Evolutionary conservation across 2,888 invertebrate species (phyloP).

Genomic region (Biston betularia): DNA sequence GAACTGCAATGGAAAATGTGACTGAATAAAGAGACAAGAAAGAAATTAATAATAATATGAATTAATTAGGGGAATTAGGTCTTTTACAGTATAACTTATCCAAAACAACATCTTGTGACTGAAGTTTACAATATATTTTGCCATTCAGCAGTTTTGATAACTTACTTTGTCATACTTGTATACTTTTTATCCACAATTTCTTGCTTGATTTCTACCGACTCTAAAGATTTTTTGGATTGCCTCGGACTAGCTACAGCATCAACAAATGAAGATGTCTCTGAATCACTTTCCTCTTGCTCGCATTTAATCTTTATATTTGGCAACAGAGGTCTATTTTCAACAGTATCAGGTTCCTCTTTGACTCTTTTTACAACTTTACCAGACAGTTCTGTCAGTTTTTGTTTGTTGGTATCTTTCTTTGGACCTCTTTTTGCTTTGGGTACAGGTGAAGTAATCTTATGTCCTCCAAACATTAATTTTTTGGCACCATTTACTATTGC

Average conservation of each 20-base stretch:
- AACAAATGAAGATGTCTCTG: constrained; percentile 81
- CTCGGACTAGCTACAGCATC: constrained; percentile 78
- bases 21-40: neutral
- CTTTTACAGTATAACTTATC: too few relatives aligned
- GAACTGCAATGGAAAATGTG: constrained; percentile 43
- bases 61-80: too few relatives aligned
- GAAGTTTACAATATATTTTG: too few relatives aligned
- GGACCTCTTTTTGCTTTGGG: constrained; percentile 69
- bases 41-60: too few relatives aligned
- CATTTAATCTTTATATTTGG: constrained; percentile 79
- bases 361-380: constrained; percentile 63
- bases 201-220: constrained; percentile 71
- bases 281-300: constrained; percentile 77
- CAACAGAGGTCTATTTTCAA: constrained; percentile 70
- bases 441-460: constrained; percentile 64
- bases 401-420: constrained; percentile 67
- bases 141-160: constrained; percentile 18
- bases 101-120: too few relatives aligned
- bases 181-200: constrained; percentile 73
- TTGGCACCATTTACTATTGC: constrained; percentile 81
- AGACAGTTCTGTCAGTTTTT: constrained; percentile 53
- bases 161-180: constrained; percentile 64
- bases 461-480: constrained; percentile 79
- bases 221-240: constrained; percentile 69
- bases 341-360: constrained; percentile 70